These are phyloP conservation scores for Pristionchus mayeri DNA, from an alignment of 2,888 invertebrate genomes.

Conservation along the genomic window DNA sequence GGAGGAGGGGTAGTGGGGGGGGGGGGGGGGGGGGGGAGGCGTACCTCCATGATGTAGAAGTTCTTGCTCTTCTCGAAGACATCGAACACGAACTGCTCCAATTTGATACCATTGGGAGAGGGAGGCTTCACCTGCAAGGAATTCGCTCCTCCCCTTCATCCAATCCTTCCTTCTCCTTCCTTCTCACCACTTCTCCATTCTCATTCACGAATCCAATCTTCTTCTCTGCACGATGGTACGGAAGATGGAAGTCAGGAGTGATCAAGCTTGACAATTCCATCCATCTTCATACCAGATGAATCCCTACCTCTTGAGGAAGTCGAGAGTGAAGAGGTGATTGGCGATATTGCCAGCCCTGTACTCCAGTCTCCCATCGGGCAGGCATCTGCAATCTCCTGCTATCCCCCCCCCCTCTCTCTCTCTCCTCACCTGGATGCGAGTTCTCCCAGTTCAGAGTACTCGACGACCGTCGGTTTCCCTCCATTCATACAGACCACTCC, in stretches of 20 bases:
- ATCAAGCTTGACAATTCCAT: slow-evolving; percentile 54
- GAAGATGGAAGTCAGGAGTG: slow-evolving; percentile 84
- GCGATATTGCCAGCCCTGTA: slow-evolving; percentile 98
- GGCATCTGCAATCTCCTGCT: slow-evolving; percentile 29
- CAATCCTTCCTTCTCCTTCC: too few relatives aligned
- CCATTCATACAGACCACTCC: slow-evolving; percentile 91
- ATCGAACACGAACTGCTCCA: slow-evolving; percentile 99
- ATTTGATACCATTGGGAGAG: slow-evolving; percentile 94
- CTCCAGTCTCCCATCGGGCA: slow-evolving; percentile 82
- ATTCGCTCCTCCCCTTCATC: too few relatives aligned
- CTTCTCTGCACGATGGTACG: slow-evolving; percentile 95
- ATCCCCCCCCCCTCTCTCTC: neutral
- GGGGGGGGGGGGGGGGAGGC: neutral
- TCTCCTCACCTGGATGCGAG: slow-evolving; percentile 83
- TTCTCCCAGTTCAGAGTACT: slow-evolving; percentile 95
- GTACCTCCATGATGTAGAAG: slow-evolving; percentile 86
- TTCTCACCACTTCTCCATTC: slow-evolving; percentile 77
- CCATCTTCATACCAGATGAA: neutral
- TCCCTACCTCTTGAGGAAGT: slow-evolving; percentile 83
- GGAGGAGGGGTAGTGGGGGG: neutral
- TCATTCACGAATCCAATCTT: slow-evolving; percentile 90
- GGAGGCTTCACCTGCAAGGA: slow-evolving; percentile 82
- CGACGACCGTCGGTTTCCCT: slow-evolving; percentile 82
- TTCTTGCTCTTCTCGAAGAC: slow-evolving; percentile 93
- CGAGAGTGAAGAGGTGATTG: slow-evolving; percentile 94